Base-by-base conservation (phyloP, 2,113 vertebrate genomes). In the Lycaon pictus region DNA sequence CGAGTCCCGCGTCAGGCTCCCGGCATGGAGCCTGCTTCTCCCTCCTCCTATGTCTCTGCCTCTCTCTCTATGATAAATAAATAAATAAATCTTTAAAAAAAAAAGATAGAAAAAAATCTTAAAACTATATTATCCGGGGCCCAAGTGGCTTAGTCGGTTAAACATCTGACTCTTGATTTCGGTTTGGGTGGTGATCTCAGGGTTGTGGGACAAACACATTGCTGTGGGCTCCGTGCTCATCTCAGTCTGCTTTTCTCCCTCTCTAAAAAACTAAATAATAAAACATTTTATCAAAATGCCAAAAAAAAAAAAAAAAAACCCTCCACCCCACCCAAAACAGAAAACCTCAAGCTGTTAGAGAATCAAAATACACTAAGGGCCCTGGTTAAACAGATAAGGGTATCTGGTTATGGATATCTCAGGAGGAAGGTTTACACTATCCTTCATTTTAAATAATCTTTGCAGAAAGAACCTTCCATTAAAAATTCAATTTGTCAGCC, bases 401-500 rank as follows among this genome's bases (percentile, higher is more conserved):
- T 76, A 35, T 37, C 35, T 16, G 43, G 43, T 43, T 43, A 43
- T 43, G 43, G 43, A 15, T 76, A 35, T 37, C 35, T 16, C 32
- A 90, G 35, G 69, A 80, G 51, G 19, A 92, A 55, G 3, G 69
- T 65, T 79, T 90, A 10, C 6, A 88, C 25, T 76, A 88, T 10
- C 1, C 35, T 69, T 95, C 15, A 69, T 86, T 60, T 90, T 89
- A 65, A 87, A 88, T 81, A 88, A 93, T 83, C 55, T 74, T 77
- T 63, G 48, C 29, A 76, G 71, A 82, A 95, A 76, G 51, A 80
- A 29, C 1, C 35, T 79, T 63, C 55, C 27, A 63, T 53, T 32
- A 11, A 87, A 92, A 55, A 67, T 77, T 6, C 16, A 72, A 85
- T n/a, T 60, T 74, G 60, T 11, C 65, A 84, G 22, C 17, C 23